These are phyloP conservation scores for Dendrolimus punctatus DNA, from an alignment of 1,140 invertebrate genomes.

Conservation along the genomic window DNA sequence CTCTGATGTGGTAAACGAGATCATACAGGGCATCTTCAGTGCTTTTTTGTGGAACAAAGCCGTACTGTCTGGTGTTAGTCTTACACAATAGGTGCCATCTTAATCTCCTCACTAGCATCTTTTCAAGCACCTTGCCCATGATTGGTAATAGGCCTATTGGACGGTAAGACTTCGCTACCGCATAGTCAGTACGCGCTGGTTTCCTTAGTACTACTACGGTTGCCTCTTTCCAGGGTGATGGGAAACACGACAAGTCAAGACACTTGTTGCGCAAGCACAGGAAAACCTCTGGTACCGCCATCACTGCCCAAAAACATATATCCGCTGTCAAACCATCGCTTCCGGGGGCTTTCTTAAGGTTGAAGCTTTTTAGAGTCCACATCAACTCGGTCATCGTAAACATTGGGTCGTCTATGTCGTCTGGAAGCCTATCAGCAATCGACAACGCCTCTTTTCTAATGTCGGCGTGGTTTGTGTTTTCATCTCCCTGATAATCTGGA, in stretches of 20 bases:
- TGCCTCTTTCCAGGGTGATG: not conserved
- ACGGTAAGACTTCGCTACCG: not conserved
- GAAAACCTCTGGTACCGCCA: not conserved
- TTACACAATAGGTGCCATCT: too few species aligned
- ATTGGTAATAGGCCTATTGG: too few species aligned
- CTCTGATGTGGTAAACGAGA: not conserved
- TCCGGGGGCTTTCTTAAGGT: not conserved
- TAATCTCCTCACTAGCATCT: too few species aligned
- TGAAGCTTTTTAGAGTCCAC: not conserved
- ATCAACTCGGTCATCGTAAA: not conserved
- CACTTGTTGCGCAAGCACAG: not conserved
- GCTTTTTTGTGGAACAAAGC: not conserved
- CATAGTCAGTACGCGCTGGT: not conserved
- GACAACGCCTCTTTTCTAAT: not conserved
- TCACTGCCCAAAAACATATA: not conserved
- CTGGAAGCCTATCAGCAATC: not conserved
- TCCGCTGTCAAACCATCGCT: not conserved
- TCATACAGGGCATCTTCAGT: constrained; percentile 1
- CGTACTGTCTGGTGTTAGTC: not conserved
- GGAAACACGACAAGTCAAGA: not conserved
- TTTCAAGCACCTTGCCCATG: too few species aligned
- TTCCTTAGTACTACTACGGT: not conserved
- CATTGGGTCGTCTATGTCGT: not conserved
- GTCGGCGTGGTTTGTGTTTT: not conserved
- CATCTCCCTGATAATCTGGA: not conserved